Percentiles rank a stretch among this genome's conserved stretches.
These are phyloP conservation scores for Phragmatobia fuliginosa DNA, from an alignment of 2,888 invertebrate species.

Conservation along the genomic window DNA sequence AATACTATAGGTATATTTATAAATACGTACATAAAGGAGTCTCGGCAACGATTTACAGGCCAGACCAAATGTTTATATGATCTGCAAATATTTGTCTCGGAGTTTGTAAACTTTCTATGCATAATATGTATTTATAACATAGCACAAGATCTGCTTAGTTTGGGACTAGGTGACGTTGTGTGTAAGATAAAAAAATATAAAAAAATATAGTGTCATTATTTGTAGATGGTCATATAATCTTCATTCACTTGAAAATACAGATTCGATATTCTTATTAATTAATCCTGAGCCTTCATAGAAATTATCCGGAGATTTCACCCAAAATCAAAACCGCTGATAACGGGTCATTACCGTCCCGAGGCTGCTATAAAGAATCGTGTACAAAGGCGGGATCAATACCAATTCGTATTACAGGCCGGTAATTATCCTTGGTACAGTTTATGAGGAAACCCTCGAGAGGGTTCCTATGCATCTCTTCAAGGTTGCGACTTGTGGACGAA, in stretches of 20 bases:
- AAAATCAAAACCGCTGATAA: conserved; percentile 34
- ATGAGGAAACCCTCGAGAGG: conserved; percentile 48
- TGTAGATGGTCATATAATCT: not conserved
- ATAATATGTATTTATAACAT: no score
- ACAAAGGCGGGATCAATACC: conserved; percentile 55
- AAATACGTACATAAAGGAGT: no score
- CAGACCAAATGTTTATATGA: no score
- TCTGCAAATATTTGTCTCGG: no score
- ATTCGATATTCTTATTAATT: not conserved
- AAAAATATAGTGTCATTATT: no score
- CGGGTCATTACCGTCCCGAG: conserved; percentile 37
- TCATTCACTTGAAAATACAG: not conserved
- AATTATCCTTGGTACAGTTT: conserved; percentile 62
- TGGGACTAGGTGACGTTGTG: no score
- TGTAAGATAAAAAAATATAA: no score
- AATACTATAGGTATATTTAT: no score
- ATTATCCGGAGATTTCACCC: not conserved
- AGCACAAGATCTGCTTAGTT: no score
- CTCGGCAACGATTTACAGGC: no score
- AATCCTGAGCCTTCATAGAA: not conserved
- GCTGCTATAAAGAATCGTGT: conserved; percentile 37
- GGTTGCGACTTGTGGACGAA: conserved; percentile 31
- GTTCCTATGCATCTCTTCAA: conserved; percentile 57
- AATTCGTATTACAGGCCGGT: conserved; percentile 37
- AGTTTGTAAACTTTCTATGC: no score